phyloP scores from a whole-genome alignment of 1,140 invertebrate genomes.

The Drosophila malerkotliana region DNA sequence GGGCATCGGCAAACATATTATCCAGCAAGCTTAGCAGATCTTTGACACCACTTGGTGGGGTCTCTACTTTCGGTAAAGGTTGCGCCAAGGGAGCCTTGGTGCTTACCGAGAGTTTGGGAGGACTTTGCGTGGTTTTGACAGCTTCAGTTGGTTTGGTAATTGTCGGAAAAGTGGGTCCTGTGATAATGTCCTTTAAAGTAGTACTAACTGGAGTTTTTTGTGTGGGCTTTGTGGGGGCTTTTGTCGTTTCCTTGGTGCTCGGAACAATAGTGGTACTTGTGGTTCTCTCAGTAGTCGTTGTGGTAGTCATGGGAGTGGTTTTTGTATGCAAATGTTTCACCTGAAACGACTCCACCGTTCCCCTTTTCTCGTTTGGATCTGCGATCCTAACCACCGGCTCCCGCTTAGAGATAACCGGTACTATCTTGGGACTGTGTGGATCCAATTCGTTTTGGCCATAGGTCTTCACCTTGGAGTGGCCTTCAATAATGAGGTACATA shows the following conservation, averaged over 20 bases:
- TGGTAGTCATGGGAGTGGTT: conserved; percentile 55
- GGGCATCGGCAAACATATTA: conserved; percentile 74
- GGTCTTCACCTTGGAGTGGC: conserved; percentile 92
- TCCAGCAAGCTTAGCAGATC: conserved; percentile 77
- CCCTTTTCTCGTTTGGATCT: conserved; percentile 74
- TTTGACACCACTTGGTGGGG: conserved; percentile 55
- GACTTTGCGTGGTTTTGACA: conserved; percentile 12
- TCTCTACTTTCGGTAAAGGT: conserved; percentile 1
- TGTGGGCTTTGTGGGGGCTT: background rate
- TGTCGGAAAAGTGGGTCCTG: conserved; percentile 1
- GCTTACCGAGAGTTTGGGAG: conserved; percentile 2
- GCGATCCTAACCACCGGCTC: conserved; percentile 75
- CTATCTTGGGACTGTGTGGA: conserved; percentile 81
- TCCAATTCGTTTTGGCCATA: conserved; percentile 88
- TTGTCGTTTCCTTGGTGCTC: background rate
- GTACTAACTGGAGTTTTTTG: background rate
- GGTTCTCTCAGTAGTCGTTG: conserved; percentile 30
- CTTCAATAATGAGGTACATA: conserved; percentile 91
- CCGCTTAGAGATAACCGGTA: conserved; percentile 74
- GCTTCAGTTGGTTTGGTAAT: conserved; percentile 12
- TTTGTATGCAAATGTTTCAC: conserved; percentile 83
- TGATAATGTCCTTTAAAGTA: conserved; percentile 5
- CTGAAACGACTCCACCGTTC: conserved; percentile 72
- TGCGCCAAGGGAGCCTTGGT: conserved; percentile 4
- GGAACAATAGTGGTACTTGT: conserved; percentile 4